Conservation (phyloP, 2,113 vertebrate genomes). For the Aptenodytes forsteri region DNA sequence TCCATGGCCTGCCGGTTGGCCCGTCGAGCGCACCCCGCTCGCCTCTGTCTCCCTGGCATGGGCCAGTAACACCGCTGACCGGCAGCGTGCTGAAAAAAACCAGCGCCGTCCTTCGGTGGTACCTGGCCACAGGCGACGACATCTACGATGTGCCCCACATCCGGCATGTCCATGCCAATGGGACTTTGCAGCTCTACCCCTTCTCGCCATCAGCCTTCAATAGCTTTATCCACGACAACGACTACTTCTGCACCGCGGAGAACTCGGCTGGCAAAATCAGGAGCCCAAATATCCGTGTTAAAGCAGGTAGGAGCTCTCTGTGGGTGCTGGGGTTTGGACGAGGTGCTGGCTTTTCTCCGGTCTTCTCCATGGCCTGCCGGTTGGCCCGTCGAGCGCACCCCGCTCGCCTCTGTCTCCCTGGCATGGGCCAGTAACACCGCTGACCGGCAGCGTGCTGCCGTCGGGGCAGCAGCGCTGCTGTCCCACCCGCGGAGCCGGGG, state of each 20-base stretch:
- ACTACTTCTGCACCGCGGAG: conserved; percentile 99
- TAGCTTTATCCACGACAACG: conserved; percentile 99
- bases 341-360: not conserved
- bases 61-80: not conserved
- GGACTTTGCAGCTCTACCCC: conserved; percentile 96
- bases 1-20: rapidly evolving
- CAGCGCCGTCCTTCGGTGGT: conserved; percentile 99
- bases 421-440: not conserved
- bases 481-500: not conserved
- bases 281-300: conserved; percentile 96
- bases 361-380: rapidly evolving
- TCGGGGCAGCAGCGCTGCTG: not conserved
- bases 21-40: rapidly evolving
- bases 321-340: rapidly evolving
- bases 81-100: not conserved
- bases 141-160: conserved; percentile 99
- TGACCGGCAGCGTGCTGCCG: rapidly evolving
- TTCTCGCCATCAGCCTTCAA: conserved; percentile 99
- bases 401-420: rapidly evolving
- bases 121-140: conserved; percentile 98
- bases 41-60: not conserved
- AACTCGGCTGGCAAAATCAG: conserved; percentile 97
- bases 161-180: conserved; percentile 96
- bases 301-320: conserved; percentile 85
- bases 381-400: rapidly evolving